Conservation (phyloP, 2,888 invertebrate species). For the Zelleria hepariella region DNA sequence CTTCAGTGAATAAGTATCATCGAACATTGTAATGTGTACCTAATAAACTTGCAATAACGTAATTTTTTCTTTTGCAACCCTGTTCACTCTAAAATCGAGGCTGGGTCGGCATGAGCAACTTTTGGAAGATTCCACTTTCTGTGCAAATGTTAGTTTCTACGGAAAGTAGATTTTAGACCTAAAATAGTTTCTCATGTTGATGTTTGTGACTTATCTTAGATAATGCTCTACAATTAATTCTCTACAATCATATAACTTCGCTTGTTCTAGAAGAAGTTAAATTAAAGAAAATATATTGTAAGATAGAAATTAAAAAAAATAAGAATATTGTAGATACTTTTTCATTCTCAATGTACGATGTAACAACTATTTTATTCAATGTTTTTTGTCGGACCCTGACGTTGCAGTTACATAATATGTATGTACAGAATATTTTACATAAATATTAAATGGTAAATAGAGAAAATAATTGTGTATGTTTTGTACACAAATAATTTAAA, state of each 20-base stretch:
- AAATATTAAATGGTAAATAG: conserved; percentile 1
- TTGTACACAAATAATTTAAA: conserved; percentile 5
- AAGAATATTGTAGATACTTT: not conserved
- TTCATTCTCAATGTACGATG: not conserved
- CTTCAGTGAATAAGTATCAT: not conserved
- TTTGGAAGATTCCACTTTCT: not conserved
- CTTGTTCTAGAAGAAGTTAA: not conserved
- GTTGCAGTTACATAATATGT: conserved; percentile 10
- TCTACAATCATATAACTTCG: not conserved
- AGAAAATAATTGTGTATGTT: conserved; percentile 6
- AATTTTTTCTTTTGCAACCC: not conserved
- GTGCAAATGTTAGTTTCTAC: not conserved
- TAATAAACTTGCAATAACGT: not conserved
- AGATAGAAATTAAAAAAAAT: not conserved
- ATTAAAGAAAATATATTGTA: not conserved
- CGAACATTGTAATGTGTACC: not conserved
- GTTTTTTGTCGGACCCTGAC: not conserved
- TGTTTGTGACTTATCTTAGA: not conserved
- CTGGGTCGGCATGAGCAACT: not conserved
- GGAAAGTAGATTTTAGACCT: not conserved
- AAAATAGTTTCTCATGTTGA: not conserved
- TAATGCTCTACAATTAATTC: not conserved
- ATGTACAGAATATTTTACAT: conserved; percentile 39
- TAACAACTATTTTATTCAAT: not conserved
- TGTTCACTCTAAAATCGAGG: not conserved